Evolutionary conservation across 2,888 invertebrate species (phyloP).

Genomic region (Sphinx pinastri): DNA sequence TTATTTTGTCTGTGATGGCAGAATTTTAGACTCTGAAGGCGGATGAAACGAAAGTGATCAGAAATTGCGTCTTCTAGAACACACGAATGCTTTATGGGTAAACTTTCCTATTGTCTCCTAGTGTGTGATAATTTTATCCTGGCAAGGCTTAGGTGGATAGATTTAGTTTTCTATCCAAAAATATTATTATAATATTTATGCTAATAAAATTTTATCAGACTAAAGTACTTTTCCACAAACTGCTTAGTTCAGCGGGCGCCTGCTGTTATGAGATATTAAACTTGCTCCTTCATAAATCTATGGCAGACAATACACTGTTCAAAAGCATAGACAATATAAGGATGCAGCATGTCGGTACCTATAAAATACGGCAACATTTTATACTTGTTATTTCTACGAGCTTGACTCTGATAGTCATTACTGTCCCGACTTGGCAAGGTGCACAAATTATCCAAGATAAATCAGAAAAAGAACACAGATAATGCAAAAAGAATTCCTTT

Average conservation of each 20-base stretch:
- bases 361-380: not conserved
- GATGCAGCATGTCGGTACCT: not conserved
- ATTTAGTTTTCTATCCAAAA: not conserved
- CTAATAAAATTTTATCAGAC: constrained; percentile 35
- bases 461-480: not conserved
- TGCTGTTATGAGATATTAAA: constrained; percentile 38
- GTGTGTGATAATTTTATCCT: not conserved
- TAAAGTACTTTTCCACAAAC: constrained; percentile 37
- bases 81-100: not conserved
- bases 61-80: not conserved
- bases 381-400: not conserved
- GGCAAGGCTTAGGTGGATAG: not conserved
- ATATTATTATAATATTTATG: constrained; percentile 26
- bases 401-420: not conserved
- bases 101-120: too few relatives aligned
- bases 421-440: not conserved
- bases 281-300: constrained; percentile 31
- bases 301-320: constrained; percentile 4
- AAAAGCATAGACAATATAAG: not conserved
- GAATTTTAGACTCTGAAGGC: not conserved
- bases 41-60: not conserved
- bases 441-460: not conserved
- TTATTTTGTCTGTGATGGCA: not conserved
- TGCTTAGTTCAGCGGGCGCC: constrained; percentile 33
- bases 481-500: not conserved